phyloP scores from a whole-genome alignment of 2,797 vertebrate species.

The Petrocephalus sullivani region DNA sequence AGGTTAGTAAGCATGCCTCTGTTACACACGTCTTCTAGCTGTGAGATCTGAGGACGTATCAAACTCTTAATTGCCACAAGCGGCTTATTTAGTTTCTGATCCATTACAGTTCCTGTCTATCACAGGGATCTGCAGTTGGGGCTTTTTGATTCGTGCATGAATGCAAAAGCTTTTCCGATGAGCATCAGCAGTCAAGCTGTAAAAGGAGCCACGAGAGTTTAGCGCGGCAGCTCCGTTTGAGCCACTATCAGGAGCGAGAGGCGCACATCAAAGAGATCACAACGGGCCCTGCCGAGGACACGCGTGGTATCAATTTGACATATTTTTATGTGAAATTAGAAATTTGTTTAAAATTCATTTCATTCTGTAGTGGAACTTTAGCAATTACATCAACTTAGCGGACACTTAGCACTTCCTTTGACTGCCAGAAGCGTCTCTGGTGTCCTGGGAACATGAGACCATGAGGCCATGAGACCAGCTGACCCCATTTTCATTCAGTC shows the following conservation, averaged over 20 bases:
- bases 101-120: conserved; percentile 43
- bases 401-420: conserved; percentile 37
- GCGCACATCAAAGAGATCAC: conserved; percentile 27
- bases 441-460: conserved; percentile 32
- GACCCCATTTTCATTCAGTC: conserved; percentile 8
- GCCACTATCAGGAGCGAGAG: conserved; percentile 42
- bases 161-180: conserved; percentile 54
- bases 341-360: conserved; percentile 35
- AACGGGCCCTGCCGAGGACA: background rate
- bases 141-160: conserved; percentile 52
- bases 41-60: conserved; percentile 10
- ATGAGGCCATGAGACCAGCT: conserved; percentile 18
- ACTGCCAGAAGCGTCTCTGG: conserved; percentile 37
- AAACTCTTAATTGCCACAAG: conserved; percentile 28
- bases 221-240: conserved; percentile 46
- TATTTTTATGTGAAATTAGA: conserved; percentile 15
- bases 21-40: background rate
- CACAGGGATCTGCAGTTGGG: conserved; percentile 47
- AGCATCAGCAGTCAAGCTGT: conserved; percentile 48
- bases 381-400: conserved; percentile 40
- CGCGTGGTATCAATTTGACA: background rate
- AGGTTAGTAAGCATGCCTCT: background rate
- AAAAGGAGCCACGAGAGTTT: conserved; percentile 27
- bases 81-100: conserved; percentile 38
- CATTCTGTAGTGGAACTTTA: conserved; percentile 39